phyloP scores from a whole-genome alignment of 2,888 invertebrate species.

The Matsumyia berberina region DNA sequence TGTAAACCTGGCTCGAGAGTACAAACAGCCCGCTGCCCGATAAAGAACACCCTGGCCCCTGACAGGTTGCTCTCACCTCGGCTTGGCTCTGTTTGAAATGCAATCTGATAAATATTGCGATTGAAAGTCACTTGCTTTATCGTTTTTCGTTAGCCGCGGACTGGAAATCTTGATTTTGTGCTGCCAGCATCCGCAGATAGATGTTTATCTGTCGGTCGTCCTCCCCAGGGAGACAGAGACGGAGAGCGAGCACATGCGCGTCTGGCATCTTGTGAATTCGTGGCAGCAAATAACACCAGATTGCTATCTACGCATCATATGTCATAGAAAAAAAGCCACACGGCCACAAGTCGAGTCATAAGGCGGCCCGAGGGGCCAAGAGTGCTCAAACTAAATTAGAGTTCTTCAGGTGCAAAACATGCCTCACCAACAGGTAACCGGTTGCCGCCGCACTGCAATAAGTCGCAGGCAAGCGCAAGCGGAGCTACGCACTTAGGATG shows the following conservation, averaged over 20 bases:
- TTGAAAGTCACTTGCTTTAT: constrained; percentile 71
- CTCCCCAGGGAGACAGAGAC: constrained; percentile 58
- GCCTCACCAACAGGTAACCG: constrained; percentile 66
- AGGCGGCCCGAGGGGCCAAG: constrained; percentile 16
- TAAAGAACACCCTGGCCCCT: constrained; percentile 34
- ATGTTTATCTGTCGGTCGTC: constrained; percentile 53
- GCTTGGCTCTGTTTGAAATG: constrained; percentile 58
- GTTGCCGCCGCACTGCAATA: constrained; percentile 50
- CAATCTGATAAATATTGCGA: constrained; percentile 67
- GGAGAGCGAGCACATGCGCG: constrained; percentile 31
- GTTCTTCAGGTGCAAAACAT: constrained; percentile 76
- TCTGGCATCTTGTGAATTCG: constrained; percentile 51
- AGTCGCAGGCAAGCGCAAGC: constrained; percentile 21
- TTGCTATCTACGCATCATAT: constrained; percentile 69
- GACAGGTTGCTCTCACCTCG: not conserved
- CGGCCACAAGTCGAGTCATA: constrained; percentile 28
- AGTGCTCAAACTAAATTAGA: constrained; percentile 71
- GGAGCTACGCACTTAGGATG: constrained; percentile 47
- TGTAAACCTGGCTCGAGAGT: constrained; percentile 33
- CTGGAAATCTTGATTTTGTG: constrained; percentile 56
- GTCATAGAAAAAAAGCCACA: constrained; percentile 64
- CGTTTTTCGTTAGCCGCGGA: constrained; percentile 31
- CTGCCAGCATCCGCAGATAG: constrained; percentile 39
- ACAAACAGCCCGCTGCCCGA: constrained; percentile 62
- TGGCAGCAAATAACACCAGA: constrained; percentile 55